Evolutionary conservation across 2,113 vertebrate genomes (phyloP), one percentile per base, ranked within the genome.

Genomic region (Macaca fascicularis): DNA sequence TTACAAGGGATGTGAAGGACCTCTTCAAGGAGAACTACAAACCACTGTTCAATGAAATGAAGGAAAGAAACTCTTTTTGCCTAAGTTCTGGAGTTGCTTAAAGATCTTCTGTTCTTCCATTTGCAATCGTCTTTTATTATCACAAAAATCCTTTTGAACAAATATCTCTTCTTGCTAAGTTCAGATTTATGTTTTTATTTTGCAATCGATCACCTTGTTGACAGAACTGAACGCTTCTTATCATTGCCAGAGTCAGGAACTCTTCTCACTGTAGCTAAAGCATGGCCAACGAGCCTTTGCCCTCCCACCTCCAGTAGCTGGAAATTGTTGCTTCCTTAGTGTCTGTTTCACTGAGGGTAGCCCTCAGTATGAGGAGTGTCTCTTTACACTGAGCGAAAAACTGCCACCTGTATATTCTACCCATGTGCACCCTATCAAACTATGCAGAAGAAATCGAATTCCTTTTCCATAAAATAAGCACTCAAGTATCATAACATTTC

Each of bases 241-340:
- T 59, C 9, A 32, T 5, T 90, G 74, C 17, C 43, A n/a, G 16
- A 45, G 4, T 9, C 40, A 52, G 57, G n/a, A 9, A 22, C 45
- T 80, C 1, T 20, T 59, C 6, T 89, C 32, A 16, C 3, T 23
- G 23, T 40, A n/a, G 17, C 13, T 50, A 6, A 59, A 50, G 32
- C 50, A 6, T 11, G 19, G 45, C 23, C 70, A 32, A 10, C 0
- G 1, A 20, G 35, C n/a, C 48, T 52, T 52, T n/a, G 19, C 16
- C 40, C 23, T 23, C 38, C 19, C 30, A 40, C 6, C 1, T 57
- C 14, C 6, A 14, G 43, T 0, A 64, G 61, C 11, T 40, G 17
- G 30, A 43, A 55, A 61, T 38, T 32, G 17, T 0, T 0, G 4
- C 6, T 1, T 12, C 19, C 67, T 22, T 13, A 23, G 1, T 8